These are phyloP conservation scores for Noturus placidus DNA, from an alignment of 2,113 vertebrate genomes.

Conservation along the genomic window DNA sequence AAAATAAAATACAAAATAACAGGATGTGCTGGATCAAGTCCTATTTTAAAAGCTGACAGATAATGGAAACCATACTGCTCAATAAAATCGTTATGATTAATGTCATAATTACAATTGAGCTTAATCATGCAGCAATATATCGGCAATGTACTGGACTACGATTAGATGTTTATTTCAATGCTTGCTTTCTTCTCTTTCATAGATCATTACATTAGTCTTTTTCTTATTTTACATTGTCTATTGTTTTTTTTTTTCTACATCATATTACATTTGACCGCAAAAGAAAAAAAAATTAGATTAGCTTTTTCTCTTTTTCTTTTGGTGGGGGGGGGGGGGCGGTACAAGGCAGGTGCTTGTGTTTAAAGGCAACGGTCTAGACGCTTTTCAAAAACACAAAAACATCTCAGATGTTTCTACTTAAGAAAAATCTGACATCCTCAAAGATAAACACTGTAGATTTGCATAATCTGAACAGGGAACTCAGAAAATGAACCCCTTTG, in stretches of 20 bases:
- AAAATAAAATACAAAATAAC: background rate
- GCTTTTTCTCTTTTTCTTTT: background rate
- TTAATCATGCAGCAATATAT: background rate
- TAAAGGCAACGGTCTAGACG: background rate
- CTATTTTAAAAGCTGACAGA: background rate
- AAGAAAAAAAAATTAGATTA: background rate
- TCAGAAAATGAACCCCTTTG: background rate
- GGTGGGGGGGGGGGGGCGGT: too few relatives aligned
- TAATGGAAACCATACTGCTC: background rate
- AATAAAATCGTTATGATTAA: background rate
- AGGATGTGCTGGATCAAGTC: background rate
- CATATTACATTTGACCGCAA: background rate
- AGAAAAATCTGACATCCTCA: background rate
- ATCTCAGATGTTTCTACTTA: background rate
- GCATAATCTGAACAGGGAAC: slow-evolving; percentile 3
- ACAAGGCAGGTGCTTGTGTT: background rate
- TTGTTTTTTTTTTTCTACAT: background rate
- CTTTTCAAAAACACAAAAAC: background rate
- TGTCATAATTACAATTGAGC: background rate
- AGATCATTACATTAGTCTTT: too few relatives aligned
- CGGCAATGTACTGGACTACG: background rate
- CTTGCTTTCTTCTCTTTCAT: background rate
- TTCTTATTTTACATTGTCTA: background rate
- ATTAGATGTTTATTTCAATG: background rate
- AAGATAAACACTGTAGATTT: background rate